phyloP scores from a whole-genome alignment of 2,113 vertebrate species.

The Willisornis vidua region DNA sequence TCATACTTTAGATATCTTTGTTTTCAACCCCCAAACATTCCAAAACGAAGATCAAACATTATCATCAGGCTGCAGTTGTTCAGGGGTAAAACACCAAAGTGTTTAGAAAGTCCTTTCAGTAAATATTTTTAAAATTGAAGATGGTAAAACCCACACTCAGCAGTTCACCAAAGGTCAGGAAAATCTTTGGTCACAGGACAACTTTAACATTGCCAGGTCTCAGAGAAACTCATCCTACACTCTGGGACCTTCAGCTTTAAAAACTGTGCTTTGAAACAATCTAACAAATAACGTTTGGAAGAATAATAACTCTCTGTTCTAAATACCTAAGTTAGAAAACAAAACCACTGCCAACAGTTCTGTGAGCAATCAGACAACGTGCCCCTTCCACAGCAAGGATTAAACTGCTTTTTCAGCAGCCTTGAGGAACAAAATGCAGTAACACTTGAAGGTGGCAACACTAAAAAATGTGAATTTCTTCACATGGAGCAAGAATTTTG shows the following conservation, averaged over 20 bases:
- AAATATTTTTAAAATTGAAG: conserved; percentile 3
- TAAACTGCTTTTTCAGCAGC: background rate
- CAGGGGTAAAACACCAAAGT: background rate
- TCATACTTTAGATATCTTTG: background rate
- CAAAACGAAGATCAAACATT: conserved; percentile 22
- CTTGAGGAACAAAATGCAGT: background rate
- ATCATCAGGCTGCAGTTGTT: background rate
- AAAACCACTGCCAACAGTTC: background rate
- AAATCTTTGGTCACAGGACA: conserved; percentile 2
- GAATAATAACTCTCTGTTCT: background rate
- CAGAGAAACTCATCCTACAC: background rate
- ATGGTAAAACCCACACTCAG: background rate
- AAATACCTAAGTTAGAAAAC: background rate
- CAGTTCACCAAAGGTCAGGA: background rate
- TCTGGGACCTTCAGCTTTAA: background rate
- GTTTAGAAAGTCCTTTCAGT: conserved; percentile 17
- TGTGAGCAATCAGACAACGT: accelerated
- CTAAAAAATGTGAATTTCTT: background rate
- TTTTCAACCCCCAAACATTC: conserved; percentile 23
- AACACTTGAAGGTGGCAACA: background rate
- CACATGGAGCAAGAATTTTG: background rate
- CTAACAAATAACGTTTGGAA: background rate
- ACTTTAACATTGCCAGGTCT: background rate
- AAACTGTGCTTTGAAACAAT: background rate
- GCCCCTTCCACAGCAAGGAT: background rate